Base-by-base conservation (phyloP, 2,888 invertebrate species). In the Tetragonula carbonaria region DNA sequence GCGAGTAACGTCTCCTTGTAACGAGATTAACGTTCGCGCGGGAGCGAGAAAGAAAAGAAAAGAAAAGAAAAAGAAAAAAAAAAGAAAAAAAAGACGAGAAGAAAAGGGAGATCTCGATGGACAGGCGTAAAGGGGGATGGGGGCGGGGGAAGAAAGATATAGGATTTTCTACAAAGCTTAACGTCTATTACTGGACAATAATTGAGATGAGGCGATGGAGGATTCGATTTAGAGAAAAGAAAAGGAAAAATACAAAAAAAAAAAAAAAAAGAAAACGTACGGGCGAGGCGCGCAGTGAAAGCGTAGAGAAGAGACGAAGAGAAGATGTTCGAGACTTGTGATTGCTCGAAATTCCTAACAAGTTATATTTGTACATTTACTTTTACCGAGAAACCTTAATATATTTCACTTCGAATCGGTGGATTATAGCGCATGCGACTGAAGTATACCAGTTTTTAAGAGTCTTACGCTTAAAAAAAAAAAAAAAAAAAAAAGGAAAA, bases 141-240 rank as follows among this genome's bases (percentile, higher is more conserved):
- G 21, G 45, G 11, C 0, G 14, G 16, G 28, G 18, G 38, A 4
- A 65, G 38, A 62, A 50, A 57, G 74, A 76, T 70, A 76, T 70
- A 77, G 73, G 78, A 50, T 86, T 85, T 88, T 80, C 83, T 72
- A 87, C 73, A 68, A 84, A 81, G 78, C 77, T 68, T 88, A 80
- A 83, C 86, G 84, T 86, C 85, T 89, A 84, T 82, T 82, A 82
- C n/a, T 80, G 87, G 87, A 89, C 87, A 90, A 90, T 89, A 89
- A 89, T 89, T 84, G 84, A 62, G 77, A 77, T 59, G 76, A 78
- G 73, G 50, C 18, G 80, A 62, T 72, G 70, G 80, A 72, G 80
- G 75, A 72, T 68, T 74, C 71, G 80, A 74, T 81, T 77, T 75
- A 75, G 63, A 51, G 63, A 21, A 62, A 28, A 62, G 23, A 28